Base-by-base conservation (phyloP, 1,140 invertebrate genomes). In the Pogonognathellus flavescens region DNA sequence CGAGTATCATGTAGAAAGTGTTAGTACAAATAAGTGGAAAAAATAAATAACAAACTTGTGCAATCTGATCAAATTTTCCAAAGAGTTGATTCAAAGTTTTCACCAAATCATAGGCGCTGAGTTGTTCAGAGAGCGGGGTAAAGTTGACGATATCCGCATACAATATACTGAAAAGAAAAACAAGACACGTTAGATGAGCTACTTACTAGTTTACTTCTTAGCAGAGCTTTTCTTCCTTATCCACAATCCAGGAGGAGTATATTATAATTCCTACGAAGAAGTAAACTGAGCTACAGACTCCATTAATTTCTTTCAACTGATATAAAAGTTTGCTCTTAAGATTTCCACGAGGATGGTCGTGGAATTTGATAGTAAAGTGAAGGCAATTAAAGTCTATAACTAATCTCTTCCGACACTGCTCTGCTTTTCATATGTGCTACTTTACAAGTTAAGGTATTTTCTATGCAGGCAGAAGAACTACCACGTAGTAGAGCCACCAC, bases 71-170 rank as follows among this genome's bases (percentile, higher is more conserved):
- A 91, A 99, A 99, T 88, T 97, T 93, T 3, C 97, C 97, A 89
- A 99, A 99, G 0, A 99, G 93, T 91, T 99, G 97, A 90, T 99
- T 99, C 0, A 99, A 92, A 0, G 97, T 97, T 91, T 95, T 95
- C 0, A 99, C 98, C 16, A 99, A 91, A 90, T 99, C 97, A 8
- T 97, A 97, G 16, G 98, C 97, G 41, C 95, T 96, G 82, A 98
- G 93, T 89, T 96, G 94, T 86, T 97, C 97, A 0, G 97, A 98
- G 5, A 99, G 92, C 0, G 96, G 96, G 0, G 98, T 99, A 90
- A 99, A 99, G 91, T 98, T 98, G 57, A 99, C 98, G 86, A 99
- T 99, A 90, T 99, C 98, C 0, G 98, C 98, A 91, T 99, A 99
- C 11, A 99, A 92, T 88, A 99, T 99, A 89, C 97, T 98, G 91